A percentile compares a stretch with the other conserved stretches of the same genome.
Evolutionary conservation across 2,113 vertebrate genomes (phyloP).

Genomic region (Corydoras maculifer): DNA sequence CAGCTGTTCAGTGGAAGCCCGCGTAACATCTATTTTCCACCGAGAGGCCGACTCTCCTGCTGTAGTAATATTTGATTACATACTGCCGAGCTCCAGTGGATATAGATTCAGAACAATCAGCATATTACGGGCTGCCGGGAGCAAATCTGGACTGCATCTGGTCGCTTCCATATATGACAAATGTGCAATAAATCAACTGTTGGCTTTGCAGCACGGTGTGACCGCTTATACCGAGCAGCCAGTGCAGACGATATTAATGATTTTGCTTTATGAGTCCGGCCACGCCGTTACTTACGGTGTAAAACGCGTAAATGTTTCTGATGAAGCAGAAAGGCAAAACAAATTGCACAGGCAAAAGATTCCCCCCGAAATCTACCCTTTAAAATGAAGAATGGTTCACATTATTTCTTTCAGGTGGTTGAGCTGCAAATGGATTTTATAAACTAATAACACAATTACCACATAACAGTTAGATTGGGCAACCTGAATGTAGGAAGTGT

Average conservation of each 20-base stretch:
- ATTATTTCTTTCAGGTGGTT: too few relatives aligned
- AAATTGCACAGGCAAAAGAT: too few relatives aligned
- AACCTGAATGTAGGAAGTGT: too few relatives aligned
- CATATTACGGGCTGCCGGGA: conserved; percentile 28
- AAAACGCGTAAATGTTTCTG: conserved; percentile 8
- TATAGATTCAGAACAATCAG: conserved; percentile 33
- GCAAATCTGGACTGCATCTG: conserved; percentile 38
- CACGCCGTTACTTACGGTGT: conserved; percentile 17
- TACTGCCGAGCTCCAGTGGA: conserved; percentile 30
- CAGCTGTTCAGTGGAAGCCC: conserved; percentile 30
- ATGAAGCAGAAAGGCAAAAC: too few relatives aligned
- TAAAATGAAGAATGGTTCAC: too few relatives aligned
- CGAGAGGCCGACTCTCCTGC: conserved; percentile 36
- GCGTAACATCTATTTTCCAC: conserved; percentile 36
- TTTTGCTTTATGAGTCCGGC: conserved; percentile 25
- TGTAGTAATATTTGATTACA: conserved; percentile 44
- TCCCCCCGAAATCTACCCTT: too few relatives aligned
- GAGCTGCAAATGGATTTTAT: too few relatives aligned
- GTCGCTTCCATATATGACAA: conserved; percentile 39
- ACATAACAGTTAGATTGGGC: too few relatives aligned
- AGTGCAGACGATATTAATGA: conserved; percentile 28
- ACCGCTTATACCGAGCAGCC: conserved; percentile 26
- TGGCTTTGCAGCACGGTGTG: conserved; percentile 26
- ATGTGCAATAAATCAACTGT: conserved; percentile 38
- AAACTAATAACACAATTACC: too few relatives aligned